Evolutionary conservation across 92 coral and sea anemone species (phyloP).

Genomic region (Epizoanthus rinbou): DNA sequence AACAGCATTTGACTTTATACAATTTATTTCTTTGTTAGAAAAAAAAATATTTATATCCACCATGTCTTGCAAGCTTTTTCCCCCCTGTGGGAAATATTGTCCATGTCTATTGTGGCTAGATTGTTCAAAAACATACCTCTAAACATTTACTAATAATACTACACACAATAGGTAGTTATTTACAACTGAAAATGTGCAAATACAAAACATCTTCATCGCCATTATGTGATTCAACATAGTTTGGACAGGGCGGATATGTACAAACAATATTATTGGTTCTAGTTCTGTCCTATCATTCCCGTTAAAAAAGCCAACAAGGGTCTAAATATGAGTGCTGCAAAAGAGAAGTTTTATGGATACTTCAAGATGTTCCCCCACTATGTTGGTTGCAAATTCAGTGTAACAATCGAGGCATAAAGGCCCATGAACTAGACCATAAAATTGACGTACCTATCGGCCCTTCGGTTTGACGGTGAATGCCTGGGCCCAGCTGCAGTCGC

Average conservation of each 20-base stretch:
- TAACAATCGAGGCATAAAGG: too few species aligned
- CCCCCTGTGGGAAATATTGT: background rate
- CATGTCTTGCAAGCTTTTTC: background rate
- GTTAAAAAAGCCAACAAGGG: too few species aligned
- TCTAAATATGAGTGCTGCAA: too few species aligned
- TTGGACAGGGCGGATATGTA: too few species aligned
- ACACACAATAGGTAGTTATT: conserved; percentile 15
- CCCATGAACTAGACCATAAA: too few species aligned
- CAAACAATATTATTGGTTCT: too few species aligned
- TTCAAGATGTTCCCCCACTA: too few species aligned
- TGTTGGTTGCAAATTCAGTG: too few species aligned
- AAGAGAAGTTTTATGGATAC: too few species aligned
- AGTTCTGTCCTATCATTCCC: background rate
- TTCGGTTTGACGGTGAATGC: too few species aligned
- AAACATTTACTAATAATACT: background rate
- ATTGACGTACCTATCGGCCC: too few species aligned
- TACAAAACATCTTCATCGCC: background rate
- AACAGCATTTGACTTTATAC: background rate
- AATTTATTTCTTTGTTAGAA: conserved; percentile 27
- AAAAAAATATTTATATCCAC: background rate
- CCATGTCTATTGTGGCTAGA: background rate
- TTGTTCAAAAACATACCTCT: background rate
- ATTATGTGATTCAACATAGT: background rate
- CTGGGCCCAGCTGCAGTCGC: too few species aligned
- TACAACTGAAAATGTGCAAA: conserved; percentile 11